Base-by-base conservation (phyloP, 1,140 invertebrate species). In the Ceratina japonica region DNA sequence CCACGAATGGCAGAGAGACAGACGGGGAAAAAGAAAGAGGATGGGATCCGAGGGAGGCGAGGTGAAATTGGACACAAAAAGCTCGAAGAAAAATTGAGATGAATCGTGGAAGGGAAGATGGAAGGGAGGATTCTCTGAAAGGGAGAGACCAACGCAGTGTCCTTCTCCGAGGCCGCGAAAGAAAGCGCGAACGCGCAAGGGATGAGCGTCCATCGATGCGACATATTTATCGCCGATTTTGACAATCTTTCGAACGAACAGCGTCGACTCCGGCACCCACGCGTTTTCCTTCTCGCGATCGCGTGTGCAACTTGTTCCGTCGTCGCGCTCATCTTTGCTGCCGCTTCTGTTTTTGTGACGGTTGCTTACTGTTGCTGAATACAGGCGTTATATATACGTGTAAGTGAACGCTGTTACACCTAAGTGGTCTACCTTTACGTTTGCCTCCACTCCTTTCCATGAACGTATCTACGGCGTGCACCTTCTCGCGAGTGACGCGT, bases 51-150 rank as follows among this genome's bases (percentile, higher is more conserved):
- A 86, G 84, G 78, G 83, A 86, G 80, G 84, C 73, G 82, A 87
- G 87, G 79, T 80, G 82, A 86, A 88, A 87, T 81, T 83, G 82
- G 78, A 86, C 85, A 84, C 85, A 90, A 89, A 90, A 89, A 89
- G 84, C 83, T 81, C 82, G 80, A 87, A 91, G 89, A 90, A 90
- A 90, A 91, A 91, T 89, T 85, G 88, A 89, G 88, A 90, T 84
- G 87, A 89, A 91, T 90, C 83, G 87, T 81, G 81, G 81, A 84
- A 87, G 85, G 85, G 63, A 84, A 87, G 78, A 84, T 76, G 78
- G 80, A 83, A 82, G 84, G 86, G 84, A 72, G 80, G 72, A 83
- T 66, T 71, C 69, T 63, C 69, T 31, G 59, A 61, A 70, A 81
- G 72, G 75, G 64, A 78, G 70, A 80, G 73, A 85, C 80, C 69